Percentiles rank a stretch among this genome's conserved stretches.
Conservation (phyloP, 1,140 invertebrate species). For the Papilio polyxenes region DNA sequence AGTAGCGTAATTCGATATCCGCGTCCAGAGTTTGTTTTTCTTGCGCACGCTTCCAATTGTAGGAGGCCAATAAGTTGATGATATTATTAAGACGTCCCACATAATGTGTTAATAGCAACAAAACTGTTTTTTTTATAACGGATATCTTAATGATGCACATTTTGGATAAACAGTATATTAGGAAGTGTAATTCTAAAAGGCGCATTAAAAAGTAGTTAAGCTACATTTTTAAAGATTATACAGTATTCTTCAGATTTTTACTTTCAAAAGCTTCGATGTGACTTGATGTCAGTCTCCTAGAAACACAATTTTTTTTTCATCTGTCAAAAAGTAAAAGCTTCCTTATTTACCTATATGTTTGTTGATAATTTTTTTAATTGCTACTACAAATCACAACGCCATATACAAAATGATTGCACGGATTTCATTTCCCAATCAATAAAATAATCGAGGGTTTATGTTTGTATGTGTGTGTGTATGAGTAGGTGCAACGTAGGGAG, state of each 20-base stretch:
- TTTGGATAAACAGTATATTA: neutral
- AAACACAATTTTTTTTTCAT: neutral
- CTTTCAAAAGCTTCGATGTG: neutral
- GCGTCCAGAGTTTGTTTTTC: constrained; percentile 73
- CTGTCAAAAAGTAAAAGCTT: neutral
- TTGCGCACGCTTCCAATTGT: constrained; percentile 62
- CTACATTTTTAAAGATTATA: neutral
- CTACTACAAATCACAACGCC: neutral
- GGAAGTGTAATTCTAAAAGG: constrained; percentile 4
- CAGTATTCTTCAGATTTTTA: neutral
- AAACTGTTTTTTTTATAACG: constrained; percentile 23
- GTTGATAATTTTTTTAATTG: neutral
- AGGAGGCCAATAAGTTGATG: constrained; percentile 64
- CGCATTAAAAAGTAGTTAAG: constrained; percentile 1
- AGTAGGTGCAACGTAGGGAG: constrained; percentile 50
- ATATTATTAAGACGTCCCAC: constrained; percentile 53
- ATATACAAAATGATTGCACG: constrained; percentile 51
- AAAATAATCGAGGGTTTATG: constrained; percentile 68
- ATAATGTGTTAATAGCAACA: constrained; percentile 48
- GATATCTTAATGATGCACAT: neutral
- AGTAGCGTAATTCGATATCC: constrained; percentile 73
- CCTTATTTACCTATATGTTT: too few species aligned
- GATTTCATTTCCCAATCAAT: constrained; percentile 72
- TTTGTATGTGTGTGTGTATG: constrained; percentile 49
- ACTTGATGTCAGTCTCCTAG: neutral